Base-by-base conservation (phyloP, 2,113 vertebrate genomes). In the Tyrannus savana region DNA sequence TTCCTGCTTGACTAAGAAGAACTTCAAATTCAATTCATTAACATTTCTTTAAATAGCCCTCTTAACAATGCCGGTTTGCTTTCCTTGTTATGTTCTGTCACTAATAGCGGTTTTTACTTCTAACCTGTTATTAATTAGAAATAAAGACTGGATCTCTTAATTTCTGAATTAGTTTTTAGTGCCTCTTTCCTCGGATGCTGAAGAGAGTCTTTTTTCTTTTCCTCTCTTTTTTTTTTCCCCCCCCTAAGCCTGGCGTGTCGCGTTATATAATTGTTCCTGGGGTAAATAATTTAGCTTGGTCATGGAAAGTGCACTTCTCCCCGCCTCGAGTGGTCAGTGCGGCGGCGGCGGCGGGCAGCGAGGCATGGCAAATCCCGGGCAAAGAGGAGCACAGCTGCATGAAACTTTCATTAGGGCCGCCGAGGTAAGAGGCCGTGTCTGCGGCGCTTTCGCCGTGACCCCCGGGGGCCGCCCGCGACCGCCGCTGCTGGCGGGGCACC, bases 61-160 rank as follows among this genome's bases (percentile, higher is more conserved):
- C 90, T 95, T 96, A 96, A 97, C 95, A 97, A 92, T 87, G 89
- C 89, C 12, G 46, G 93, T 85, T 97, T 96, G 67, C 60, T 96
- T 97, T 97, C 89, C 95, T 95, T 86, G 95, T 97, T 97, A 95
- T 71, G 82, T 84, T 78, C 93, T 94, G 97, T 91, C 96, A 94
- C 95, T 97, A 97, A 97, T 85, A 96, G 96, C 30, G 73, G 77
- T 97, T 97, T 98, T 97, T 96, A 96, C 93, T 96, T 97, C 96
- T 96, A 98, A 98, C 96, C 95, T 97, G 92, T 97, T 97, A 98
- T 98, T 98, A 98, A 98, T 98, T 98, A 97, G 97, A 98, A 98
- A 97, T 94, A 93, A 95, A 95, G 97, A 89, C 95, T 89, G 89
- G 62, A 76, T 95, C 74, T 96, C 96, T 94, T 82, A 1, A 82